Conservation (phyloP, 2,113 vertebrate genomes). For the Alectura lathami region DNA sequence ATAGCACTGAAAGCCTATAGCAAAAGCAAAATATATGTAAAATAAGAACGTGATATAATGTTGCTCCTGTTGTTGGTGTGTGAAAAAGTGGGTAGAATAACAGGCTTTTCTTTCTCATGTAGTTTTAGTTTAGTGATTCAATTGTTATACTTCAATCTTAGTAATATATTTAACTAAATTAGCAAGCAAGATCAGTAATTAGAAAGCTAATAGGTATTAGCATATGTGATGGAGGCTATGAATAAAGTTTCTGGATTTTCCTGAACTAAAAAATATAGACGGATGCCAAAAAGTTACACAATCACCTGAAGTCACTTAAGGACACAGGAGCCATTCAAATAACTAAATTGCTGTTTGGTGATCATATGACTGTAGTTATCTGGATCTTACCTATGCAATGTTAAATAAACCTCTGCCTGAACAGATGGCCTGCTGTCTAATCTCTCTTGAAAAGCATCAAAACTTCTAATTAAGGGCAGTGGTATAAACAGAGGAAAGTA, state of each 20-base stretch:
- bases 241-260: not conserved
- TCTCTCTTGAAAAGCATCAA: not conserved
- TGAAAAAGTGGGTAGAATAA: not conserved
- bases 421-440: constrained; percentile 40
- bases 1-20: not conserved
- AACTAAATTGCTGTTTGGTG: not conserved
- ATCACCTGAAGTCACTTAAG: not conserved
- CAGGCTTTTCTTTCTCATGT: not conserved
- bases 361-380: not conserved
- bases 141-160: not conserved
- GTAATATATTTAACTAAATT: not conserved
- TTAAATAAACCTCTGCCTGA: constrained; percentile 50
- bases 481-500: constrained; percentile 8
- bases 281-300: not conserved
- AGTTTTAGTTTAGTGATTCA: not conserved
- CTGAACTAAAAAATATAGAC: not conserved
- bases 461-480: constrained; percentile 37
- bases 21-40: not conserved
- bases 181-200: not conserved
- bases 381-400: not conserved
- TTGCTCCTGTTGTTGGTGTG: not conserved
- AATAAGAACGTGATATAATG: not conserved
- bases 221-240: not conserved
- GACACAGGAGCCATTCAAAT: not conserved
- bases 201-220: not conserved